Conservation (phyloP, 2,888 invertebrate genomes). For the Pecten maximus region DNA sequence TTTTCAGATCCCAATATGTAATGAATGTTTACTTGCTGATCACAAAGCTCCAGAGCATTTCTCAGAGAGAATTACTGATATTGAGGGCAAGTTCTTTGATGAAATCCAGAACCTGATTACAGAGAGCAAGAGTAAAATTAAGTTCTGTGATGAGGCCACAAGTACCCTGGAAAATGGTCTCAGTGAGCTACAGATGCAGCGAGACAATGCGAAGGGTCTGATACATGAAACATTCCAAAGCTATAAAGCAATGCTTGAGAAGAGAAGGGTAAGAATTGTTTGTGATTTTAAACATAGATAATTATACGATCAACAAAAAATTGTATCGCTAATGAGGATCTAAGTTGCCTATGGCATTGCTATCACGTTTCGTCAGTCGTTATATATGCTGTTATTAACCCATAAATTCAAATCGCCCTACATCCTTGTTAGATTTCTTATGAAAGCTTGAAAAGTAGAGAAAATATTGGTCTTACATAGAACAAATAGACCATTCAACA, state of each 20-base stretch:
- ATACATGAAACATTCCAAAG: constrained; percentile 85
- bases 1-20: constrained; percentile 90
- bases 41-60: constrained; percentile 92
- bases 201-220: constrained; percentile 91
- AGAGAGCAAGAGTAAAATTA: constrained; percentile 90
- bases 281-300: too few species aligned
- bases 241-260: constrained; percentile 90
- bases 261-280: constrained; percentile 84
- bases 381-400: too few species aligned
- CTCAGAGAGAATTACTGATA: constrained; percentile 91
- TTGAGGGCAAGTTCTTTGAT: constrained; percentile 90
- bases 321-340: too few species aligned
- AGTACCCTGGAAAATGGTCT: constrained; percentile 90
- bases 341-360: too few species aligned
- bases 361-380: too few species aligned
- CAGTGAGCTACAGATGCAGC: constrained; percentile 92
- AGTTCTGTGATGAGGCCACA: constrained; percentile 90
- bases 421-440: too few species aligned
- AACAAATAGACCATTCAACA: too few species aligned
- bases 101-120: constrained; percentile 89
- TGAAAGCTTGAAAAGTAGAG: too few species aligned
- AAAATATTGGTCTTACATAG: too few species aligned
- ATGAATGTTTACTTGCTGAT: constrained; percentile 91
- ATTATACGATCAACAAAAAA: too few species aligned
- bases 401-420: too few species aligned